These are phyloP conservation scores for Melanerpes formicivorus DNA, from an alignment of 2,113 vertebrate species.

Conservation along the genomic window DNA sequence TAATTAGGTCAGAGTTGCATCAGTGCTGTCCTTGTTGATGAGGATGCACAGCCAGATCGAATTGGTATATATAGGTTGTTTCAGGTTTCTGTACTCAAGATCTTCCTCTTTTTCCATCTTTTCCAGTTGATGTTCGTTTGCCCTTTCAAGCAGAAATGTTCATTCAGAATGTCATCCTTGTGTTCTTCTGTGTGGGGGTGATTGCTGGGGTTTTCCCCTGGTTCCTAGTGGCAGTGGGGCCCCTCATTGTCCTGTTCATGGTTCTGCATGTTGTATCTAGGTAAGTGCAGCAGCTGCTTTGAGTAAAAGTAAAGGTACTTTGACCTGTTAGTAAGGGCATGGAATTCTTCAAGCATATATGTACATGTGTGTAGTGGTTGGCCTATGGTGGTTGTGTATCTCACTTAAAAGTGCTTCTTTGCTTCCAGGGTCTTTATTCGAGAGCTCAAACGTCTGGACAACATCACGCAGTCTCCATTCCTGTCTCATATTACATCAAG, in stretches of 20 bases:
- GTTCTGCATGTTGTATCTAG: conserved; percentile 86
- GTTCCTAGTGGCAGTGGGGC: conserved; percentile 91
- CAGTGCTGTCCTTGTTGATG: neutral
- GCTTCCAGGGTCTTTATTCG: conserved; percentile 86
- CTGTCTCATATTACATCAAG: conserved; percentile 92
- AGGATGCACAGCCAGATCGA: neutral
- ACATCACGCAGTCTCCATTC: conserved; percentile 91
- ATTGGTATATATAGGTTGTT: neutral
- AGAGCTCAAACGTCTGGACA: conserved; percentile 92
- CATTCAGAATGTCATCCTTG: conserved; percentile 92
- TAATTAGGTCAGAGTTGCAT: neutral
- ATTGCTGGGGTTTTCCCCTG: conserved; percentile 89
- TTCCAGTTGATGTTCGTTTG: conserved; percentile 89
- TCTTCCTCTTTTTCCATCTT: neutral
- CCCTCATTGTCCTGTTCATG: conserved; percentile 85
- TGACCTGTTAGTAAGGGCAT: neutral
- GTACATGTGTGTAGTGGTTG: neutral
- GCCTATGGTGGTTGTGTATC: neutral
- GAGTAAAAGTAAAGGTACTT: neutral
- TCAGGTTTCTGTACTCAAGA: neutral
- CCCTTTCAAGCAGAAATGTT: conserved; percentile 95
- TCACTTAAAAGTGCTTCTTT: neutral
- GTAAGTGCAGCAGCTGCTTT: conserved; percentile 59
- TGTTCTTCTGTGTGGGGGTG: conserved; percentile 90
- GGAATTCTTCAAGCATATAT: neutral